phyloP scores from a whole-genome alignment of 2,888 invertebrate species.

The Parascotia fuliginaria region DNA sequence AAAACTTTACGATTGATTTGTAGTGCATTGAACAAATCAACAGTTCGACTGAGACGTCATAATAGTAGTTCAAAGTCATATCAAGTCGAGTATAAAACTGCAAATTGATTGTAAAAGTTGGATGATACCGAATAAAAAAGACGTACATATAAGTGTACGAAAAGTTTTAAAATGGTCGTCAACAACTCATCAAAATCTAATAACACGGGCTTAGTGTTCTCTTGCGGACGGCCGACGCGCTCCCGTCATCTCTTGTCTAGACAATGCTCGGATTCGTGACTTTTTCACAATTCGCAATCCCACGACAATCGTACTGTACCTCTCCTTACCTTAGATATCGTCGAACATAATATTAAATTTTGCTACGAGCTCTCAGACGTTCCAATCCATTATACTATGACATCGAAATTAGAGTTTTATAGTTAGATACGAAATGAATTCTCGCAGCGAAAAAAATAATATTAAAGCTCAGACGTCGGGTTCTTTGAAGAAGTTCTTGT shows the following conservation, averaged over 20 bases:
- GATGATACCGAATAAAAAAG: slow-evolving; percentile 32
- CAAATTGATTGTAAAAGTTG: slow-evolving; percentile 45
- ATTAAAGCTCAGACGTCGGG: slow-evolving; percentile 35
- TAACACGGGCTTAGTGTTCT: slow-evolving; percentile 64
- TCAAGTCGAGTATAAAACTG: slow-evolving; percentile 18
- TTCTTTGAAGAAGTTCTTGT: slow-evolving; percentile 9
- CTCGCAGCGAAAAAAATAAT: slow-evolving; percentile 38
- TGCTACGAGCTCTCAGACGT: slow-evolving; percentile 65
- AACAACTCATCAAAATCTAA: slow-evolving; percentile 76
- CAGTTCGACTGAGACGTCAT: slow-evolving; percentile 9
- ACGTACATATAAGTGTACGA: slow-evolving; percentile 28
- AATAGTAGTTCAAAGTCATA: slow-evolving; percentile 8
- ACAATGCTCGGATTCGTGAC: slow-evolving; percentile 77
- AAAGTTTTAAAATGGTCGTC: slow-evolving; percentile 59
- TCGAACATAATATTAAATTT: slow-evolving; percentile 78
- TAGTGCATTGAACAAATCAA: slow-evolving; percentile 19
- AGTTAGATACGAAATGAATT: slow-evolving; percentile 60
- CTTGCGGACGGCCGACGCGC: slow-evolving; percentile 20
- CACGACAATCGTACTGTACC: slow-evolving; percentile 70
- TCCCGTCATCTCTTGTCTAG: slow-evolving; percentile 71
- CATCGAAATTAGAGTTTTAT: slow-evolving; percentile 72
- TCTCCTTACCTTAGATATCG: slow-evolving; percentile 60
- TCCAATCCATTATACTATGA: slow-evolving; percentile 72
- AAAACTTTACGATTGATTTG: slow-evolving; percentile 9
- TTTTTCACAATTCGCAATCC: slow-evolving; percentile 76